Base-by-base conservation (phyloP, 2,888 invertebrate species). In the Epirrhoe tristata region DNA sequence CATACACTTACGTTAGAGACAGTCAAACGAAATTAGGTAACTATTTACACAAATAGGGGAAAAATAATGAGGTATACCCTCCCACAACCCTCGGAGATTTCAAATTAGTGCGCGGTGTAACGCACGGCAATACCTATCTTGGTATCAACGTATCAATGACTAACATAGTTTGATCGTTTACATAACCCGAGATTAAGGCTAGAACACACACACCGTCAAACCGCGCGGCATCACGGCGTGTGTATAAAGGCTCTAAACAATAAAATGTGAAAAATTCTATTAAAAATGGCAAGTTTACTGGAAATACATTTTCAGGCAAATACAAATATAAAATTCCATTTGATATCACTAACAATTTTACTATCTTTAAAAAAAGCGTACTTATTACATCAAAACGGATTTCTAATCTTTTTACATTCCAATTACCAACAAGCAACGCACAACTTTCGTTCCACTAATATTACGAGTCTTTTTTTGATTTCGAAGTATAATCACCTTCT, bases 41-140 rank as follows among this genome's bases (percentile, higher is more conserved):
- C 93, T 93, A 93, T 93, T 93, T 93, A 93, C 93, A 93, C 89
- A 89, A 90, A 92, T 87, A 90, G 89, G 92, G 93, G 90, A 86
- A 92, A 92, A 93, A 93, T 92, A 93, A 93, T 91, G 93, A 93
- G 93, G 92, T 82, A 81, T 87, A 87, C 90, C 91, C 91, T 90
- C 91, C 91, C 93, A 93, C 92, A 93, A 93, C 93, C 93, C 91
- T 92, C 87, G 87, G 92, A 93, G 91, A 93, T 91, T 91, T 88
- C 84, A 87, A 90, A 90, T 90, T 89, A 89, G 89, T 78, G 81
- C 80, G 82, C 82, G 76, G 79, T 79, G 77, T 80, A 82, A 83
- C 84, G 76, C 75, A 81, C 83, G 77, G 78, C 80, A 81, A 79
- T 85, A 82, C 85, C 81, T 86, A 88, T 85, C 82, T 84, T 85